Base-by-base conservation (phyloP, 1,140 invertebrate genomes). In the Drosophila virilis region DNA sequence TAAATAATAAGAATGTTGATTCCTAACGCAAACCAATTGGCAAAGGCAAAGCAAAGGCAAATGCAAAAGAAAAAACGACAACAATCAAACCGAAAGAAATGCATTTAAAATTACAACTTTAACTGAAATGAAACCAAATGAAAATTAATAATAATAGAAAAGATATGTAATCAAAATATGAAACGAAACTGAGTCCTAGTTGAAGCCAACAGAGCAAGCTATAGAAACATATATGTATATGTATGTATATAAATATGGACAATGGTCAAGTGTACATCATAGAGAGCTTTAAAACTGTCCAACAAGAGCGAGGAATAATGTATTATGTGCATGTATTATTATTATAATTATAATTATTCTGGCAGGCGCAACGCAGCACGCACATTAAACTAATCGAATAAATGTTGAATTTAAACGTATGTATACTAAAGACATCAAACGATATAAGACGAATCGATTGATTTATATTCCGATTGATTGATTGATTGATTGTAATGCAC, bases 331-430 rank as follows among this genome's bases (percentile, higher is more conserved):
- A 84, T 74, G 77, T 82, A 82, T 82, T 81, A 78, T 73, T 65
- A 65, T 58, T 52, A 65, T 61, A 17, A 38, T 38, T 59, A 59
- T 15, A 55, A 69, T 52, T 69, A 69, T 15, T 46, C 55, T 48
- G 62, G 64, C 17, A 40, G 45, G 45, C 72, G 55, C 66, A 77
- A 22, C 0, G 45, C 37, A 67, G 76, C 65, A 69, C 65, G 32
- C 67, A 80, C 74, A 81, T 86, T 82, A 88, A 28, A 82, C 68
- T 70, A 88, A 86, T 88, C 82, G 82, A 86, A 86, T 88, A 88
- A 83, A 88, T 86, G 83, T 86, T 86, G 76, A 79, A 86, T 79
- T 89, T 79, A 83, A 74, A 17, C 59, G 52, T 69, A 78, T 79
- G 75, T 86, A 86, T 82, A 82, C 76, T 81, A 78, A 86, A 60